Conservation (phyloP, 2,113 vertebrate genomes). For the Callipepla californica region DNA sequence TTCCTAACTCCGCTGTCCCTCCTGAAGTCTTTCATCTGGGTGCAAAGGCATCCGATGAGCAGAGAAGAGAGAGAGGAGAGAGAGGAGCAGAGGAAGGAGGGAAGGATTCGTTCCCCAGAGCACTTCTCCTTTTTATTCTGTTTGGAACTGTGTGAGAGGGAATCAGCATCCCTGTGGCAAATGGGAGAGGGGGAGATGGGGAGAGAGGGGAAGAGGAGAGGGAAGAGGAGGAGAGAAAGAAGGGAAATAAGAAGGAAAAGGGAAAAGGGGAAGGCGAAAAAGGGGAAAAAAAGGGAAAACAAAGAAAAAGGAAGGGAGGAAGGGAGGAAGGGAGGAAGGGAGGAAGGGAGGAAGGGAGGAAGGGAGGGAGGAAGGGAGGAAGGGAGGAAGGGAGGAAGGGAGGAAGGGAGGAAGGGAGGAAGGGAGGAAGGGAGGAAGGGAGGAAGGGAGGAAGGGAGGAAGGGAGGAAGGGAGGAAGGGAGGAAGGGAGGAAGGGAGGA, state of each 20-base stretch:
- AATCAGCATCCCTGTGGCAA: neutral
- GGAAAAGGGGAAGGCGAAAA: neutral
- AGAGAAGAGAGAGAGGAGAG: too few species aligned
- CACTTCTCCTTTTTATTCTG: neutral
- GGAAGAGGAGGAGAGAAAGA: too few species aligned
- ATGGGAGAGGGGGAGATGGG: neutral
- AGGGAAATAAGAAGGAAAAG: accelerated
- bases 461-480: too few species aligned
- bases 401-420: too few species aligned
- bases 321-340: neutral
- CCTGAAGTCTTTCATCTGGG: neutral
- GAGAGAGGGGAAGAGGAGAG: neutral
- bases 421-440: too few species aligned
- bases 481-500: too few species aligned
- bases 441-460: too few species aligned
- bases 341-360: neutral
- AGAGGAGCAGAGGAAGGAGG: too few species aligned
- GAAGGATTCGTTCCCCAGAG: neutral
- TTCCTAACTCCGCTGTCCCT: neutral
- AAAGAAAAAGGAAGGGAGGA: neutral
- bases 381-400: too few species aligned
- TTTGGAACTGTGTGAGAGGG: neutral
- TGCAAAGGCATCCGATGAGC: neutral
- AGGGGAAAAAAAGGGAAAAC: too few species aligned
- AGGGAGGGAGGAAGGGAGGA: neutral